phyloP scores from a whole-genome alignment of 2,113 vertebrate species.

The Antechinus flavipes region DNA sequence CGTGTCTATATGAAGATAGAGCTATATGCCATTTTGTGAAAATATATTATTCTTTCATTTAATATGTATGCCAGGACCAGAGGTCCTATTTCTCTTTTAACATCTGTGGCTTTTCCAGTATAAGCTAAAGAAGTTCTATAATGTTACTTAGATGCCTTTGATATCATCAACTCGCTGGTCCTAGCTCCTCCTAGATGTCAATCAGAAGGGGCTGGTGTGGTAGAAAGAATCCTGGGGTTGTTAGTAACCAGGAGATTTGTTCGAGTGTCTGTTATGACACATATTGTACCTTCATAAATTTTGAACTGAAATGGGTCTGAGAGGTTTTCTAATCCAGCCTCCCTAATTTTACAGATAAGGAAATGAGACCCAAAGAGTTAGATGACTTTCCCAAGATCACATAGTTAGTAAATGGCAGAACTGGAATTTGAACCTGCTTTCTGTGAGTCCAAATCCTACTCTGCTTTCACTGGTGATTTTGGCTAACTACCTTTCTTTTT shows the following conservation, averaged over 20 bases:
- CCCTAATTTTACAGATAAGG: neutral
- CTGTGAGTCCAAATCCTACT: neutral
- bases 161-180: rapidly evolving
- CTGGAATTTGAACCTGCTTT: neutral
- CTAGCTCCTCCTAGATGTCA: neutral
- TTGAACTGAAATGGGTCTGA: neutral
- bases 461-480: neutral
- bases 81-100: neutral
- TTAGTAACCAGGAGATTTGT: neutral
- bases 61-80: neutral
- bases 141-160: neutral
- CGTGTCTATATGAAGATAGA: neutral
- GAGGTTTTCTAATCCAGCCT: neutral
- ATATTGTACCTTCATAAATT: neutral
- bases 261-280: neutral
- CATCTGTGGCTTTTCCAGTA: neutral
- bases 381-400: neutral
- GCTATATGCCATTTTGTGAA: neutral
- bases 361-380: neutral
- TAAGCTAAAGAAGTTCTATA: neutral
- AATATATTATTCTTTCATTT: neutral
- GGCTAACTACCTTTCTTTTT: neutral
- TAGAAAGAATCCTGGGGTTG: neutral
- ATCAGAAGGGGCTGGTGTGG: rapidly evolving
- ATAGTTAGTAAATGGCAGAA: neutral